A percentile compares a stretch with the other conserved stretches of the same genome.
phyloP scores from a whole-genome alignment of 2,797 vertebrate species.

The Malacoraja senta region DNA sequence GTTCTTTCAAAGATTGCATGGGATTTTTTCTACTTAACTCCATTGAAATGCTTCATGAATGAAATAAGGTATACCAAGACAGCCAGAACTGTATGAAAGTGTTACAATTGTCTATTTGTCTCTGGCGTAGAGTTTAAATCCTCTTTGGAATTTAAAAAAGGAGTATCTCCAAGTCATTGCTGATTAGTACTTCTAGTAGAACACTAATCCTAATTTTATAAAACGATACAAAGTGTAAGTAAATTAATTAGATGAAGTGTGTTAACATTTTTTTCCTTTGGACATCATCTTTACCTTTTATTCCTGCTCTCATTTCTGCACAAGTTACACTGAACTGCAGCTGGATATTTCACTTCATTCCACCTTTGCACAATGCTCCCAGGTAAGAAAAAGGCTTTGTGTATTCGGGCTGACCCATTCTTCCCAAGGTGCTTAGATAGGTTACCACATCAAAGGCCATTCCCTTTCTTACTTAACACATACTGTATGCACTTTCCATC shows the following conservation, averaged over 20 bases:
- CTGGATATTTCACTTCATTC: background rate
- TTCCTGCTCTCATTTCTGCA: background rate
- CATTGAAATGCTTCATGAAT: too few species aligned
- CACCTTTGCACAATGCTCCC: background rate
- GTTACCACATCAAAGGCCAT: background rate
- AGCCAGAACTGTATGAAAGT: background rate
- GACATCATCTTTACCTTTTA: background rate
- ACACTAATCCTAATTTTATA: background rate
- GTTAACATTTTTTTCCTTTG: background rate
- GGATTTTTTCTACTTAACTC: background rate
- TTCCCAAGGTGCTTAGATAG: background rate
- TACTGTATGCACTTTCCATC: background rate
- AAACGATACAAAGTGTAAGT: background rate
- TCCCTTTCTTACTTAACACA: background rate
- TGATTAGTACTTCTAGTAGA: background rate
- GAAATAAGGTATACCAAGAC: too few species aligned
- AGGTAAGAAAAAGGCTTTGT: background rate
- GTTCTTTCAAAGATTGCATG: background rate
- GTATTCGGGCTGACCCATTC: background rate
- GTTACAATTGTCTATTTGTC: background rate
- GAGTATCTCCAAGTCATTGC: background rate
- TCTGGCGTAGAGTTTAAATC: background rate
- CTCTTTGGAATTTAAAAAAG: background rate
- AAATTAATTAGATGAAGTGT: background rate
- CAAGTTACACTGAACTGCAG: background rate